A percentile compares a stretch with the other conserved stretches of the same genome.
phyloP scores from a whole-genome alignment of 2,888 invertebrate species.

The Epicampocera succincta region DNA sequence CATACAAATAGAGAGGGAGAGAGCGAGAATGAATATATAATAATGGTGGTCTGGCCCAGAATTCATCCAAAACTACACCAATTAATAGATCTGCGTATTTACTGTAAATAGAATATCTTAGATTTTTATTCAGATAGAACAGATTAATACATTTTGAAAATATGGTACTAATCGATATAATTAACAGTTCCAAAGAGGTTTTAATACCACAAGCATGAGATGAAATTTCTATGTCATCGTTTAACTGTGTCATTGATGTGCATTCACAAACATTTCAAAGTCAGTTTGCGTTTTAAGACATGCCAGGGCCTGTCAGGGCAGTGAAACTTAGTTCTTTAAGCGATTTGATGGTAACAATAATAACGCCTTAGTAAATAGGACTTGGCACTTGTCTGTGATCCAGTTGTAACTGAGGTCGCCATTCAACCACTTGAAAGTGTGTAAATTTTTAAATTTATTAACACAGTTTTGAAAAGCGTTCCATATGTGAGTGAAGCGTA shows the following conservation, averaged over 20 bases:
- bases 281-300: conserved; percentile 60
- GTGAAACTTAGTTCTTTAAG: conserved; percentile 55
- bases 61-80: conserved; percentile 33
- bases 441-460: conserved; percentile 60
- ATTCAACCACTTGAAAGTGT: conserved; percentile 58
- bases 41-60: too few relatives aligned
- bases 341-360: conserved; percentile 59
- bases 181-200: conserved; percentile 46
- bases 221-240: conserved; percentile 49
- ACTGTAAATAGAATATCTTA: conserved; percentile 47
- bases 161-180: conserved; percentile 35
- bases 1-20: too few relatives aligned
- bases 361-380: conserved; percentile 58
- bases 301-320: conserved; percentile 51
- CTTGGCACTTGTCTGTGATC: conserved; percentile 64
- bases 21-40: too few relatives aligned
- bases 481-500: conserved; percentile 60
- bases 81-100: conserved; percentile 53
- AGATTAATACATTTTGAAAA: conserved; percentile 60
- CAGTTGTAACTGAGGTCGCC: conserved; percentile 64
- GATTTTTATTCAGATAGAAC: conserved; percentile 16
- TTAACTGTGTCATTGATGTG: conserved; percentile 45
- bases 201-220: conserved; percentile 40
- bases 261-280: conserved; percentile 42
- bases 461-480: conserved; percentile 63